Conservation (phyloP, 1,140 invertebrate species). For the Aphis gossypii region DNA sequence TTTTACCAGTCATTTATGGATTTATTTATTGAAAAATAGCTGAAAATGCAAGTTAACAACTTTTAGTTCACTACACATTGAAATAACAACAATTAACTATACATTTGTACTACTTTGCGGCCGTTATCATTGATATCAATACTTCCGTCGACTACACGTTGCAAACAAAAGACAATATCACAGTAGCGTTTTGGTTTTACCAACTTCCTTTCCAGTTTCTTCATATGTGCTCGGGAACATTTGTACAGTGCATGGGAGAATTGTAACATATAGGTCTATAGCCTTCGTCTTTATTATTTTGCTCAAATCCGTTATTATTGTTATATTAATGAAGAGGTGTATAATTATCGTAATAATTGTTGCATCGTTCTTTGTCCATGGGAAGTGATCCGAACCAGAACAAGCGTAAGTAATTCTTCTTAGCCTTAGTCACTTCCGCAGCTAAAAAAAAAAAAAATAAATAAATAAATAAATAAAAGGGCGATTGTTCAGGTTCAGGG, state of each 20-base stretch:
- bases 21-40: neutral
- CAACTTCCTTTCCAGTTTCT: neutral
- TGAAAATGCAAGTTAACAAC: neutral
- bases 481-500: conserved; percentile 17
- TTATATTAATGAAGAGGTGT: conserved; percentile 43
- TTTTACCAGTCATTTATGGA: neutral
- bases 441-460: conserved; percentile 29
- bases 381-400: conserved; percentile 55
- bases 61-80: neutral
- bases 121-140: neutral
- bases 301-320: conserved; percentile 44
- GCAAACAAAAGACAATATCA: neutral
- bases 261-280: neutral
- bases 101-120: neutral
- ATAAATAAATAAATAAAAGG: conserved; percentile 36
- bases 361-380: conserved; percentile 47
- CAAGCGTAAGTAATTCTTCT: conserved; percentile 51
- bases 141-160: neutral
- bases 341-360: conserved; percentile 56
- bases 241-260: neutral
- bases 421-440: conserved; percentile 53
- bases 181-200: neutral
- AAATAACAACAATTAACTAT: neutral
- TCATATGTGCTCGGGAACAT: neutral
- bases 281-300: neutral